Percentiles rank a stretch among this genome's conserved stretches.
Evolutionary conservation across 2,797 vertebrate species (phyloP).

Genomic region (Hydrophis major): DNA sequence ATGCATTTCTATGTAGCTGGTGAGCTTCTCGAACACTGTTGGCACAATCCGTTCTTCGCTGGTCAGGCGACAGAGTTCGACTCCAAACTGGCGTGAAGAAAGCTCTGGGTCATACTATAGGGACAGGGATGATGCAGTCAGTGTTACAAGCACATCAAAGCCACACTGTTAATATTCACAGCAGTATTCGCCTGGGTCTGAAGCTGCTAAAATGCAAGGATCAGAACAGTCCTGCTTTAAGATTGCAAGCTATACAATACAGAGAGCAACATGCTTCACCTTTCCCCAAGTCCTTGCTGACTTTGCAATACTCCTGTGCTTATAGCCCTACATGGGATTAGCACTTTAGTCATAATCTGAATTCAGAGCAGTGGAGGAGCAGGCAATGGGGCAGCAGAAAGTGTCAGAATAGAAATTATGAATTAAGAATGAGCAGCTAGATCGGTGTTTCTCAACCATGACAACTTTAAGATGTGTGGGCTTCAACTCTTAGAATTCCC

Average conservation of each 20-base stretch:
- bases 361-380: neutral
- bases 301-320: neutral
- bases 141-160: neutral
- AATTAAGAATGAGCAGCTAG: neutral
- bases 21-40: constrained; percentile 93
- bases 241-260: neutral
- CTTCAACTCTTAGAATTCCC: neutral
- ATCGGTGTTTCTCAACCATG: neutral
- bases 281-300: neutral
- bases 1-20: constrained; percentile 99
- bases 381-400: neutral
- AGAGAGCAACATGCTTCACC: neutral
- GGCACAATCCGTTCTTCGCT: constrained; percentile 91
- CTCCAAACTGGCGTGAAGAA: constrained; percentile 91
- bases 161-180: neutral
- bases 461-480: neutral
- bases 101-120: constrained; percentile 90
- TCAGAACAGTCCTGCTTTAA: neutral
- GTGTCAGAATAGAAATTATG: neutral
- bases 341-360: neutral
- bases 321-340: neutral
- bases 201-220: neutral
- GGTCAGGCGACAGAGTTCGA: constrained; percentile 91
- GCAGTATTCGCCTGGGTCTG: neutral
- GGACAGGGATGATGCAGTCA: constrained; percentile 19